These are phyloP conservation scores for Moxostoma hubbsi DNA, from an alignment of 2,797 vertebrate genomes.

Conservation along the genomic window DNA sequence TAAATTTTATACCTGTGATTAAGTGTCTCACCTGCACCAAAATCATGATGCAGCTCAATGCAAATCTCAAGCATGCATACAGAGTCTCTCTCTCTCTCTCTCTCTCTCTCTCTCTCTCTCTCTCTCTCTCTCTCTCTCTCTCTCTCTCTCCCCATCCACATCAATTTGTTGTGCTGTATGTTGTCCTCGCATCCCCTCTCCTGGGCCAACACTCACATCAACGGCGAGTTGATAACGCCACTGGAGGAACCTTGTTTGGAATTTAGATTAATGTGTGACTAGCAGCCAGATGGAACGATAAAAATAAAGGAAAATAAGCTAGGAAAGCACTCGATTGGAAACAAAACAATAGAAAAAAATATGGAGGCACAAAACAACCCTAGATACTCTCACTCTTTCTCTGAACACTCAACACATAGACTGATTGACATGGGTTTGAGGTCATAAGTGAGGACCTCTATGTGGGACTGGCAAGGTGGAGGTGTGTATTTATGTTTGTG, in stretches of 20 bases:
- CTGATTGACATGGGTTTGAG: slow-evolving; percentile 19
- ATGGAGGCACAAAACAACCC: slow-evolving; percentile 13
- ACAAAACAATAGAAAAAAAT: slow-evolving; percentile 55
- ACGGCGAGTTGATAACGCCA: slow-evolving; percentile 64
- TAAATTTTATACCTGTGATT: slow-evolving; percentile 18
- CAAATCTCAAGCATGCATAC: slow-evolving; percentile 9
- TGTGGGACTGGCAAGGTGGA: slow-evolving; percentile 1
- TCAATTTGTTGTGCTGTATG: slow-evolving; percentile 59
- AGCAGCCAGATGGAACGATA: slow-evolving; percentile 65
- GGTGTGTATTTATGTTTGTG: slow-evolving; percentile 23
- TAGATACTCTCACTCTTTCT: slow-evolving; percentile 38
- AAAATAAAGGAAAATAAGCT: slow-evolving; percentile 63
- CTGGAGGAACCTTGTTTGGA: slow-evolving; percentile 61
- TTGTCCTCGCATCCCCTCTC: slow-evolving; percentile 63
- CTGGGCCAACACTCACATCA: slow-evolving; percentile 60
- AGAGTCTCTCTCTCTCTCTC: background rate
- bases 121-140: slow-evolving; percentile 14
- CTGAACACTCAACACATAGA: background rate
- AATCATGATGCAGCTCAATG: slow-evolving; percentile 48
- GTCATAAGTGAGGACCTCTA: slow-evolving; percentile 50
- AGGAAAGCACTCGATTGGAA: slow-evolving; percentile 60
- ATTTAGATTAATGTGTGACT: slow-evolving; percentile 68
- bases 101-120: background rate
- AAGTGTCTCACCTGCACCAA: slow-evolving; percentile 39
- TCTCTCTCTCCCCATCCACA: slow-evolving; percentile 16